Conservation (phyloP, 2,113 vertebrate genomes). For the Isichthys henryi region DNA sequence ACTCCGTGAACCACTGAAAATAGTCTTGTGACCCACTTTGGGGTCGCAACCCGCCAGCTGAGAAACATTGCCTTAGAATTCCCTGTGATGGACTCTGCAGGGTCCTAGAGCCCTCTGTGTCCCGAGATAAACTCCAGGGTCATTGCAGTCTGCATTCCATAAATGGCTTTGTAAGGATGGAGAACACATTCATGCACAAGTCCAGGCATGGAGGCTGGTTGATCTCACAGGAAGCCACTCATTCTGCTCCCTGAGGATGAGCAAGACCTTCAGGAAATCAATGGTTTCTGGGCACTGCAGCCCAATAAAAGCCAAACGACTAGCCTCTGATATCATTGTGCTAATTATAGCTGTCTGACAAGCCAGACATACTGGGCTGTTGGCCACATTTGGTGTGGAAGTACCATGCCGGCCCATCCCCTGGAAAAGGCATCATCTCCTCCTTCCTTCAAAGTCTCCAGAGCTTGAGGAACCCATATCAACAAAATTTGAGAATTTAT, state of each 20-base stretch:
- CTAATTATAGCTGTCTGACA: constrained; percentile 31
- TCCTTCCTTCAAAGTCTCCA: neutral
- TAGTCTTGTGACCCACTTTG: neutral
- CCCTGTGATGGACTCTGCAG: neutral
- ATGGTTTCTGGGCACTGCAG: neutral
- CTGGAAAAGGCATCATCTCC: constrained; percentile 5
- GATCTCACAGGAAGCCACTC: neutral
- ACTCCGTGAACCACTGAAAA: neutral
- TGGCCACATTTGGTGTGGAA: constrained; percentile 21
- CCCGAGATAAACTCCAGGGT: neutral
- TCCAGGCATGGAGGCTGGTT: neutral
- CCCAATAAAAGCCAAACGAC: neutral
- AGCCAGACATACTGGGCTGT: neutral
- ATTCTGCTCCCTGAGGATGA: neutral
- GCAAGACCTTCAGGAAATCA: too few species aligned
- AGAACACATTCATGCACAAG: neutral
- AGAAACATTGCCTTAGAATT: neutral
- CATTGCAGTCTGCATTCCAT: neutral
- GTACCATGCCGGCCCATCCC: constrained; percentile 17
- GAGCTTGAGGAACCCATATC: neutral
- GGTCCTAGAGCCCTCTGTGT: neutral
- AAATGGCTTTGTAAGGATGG: neutral
- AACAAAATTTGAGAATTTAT: neutral
- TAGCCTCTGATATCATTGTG: neutral
- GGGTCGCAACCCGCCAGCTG: neutral